These are phyloP conservation scores for Morus bassanus DNA, from an alignment of 2,797 vertebrate species.

Conservation along the genomic window DNA sequence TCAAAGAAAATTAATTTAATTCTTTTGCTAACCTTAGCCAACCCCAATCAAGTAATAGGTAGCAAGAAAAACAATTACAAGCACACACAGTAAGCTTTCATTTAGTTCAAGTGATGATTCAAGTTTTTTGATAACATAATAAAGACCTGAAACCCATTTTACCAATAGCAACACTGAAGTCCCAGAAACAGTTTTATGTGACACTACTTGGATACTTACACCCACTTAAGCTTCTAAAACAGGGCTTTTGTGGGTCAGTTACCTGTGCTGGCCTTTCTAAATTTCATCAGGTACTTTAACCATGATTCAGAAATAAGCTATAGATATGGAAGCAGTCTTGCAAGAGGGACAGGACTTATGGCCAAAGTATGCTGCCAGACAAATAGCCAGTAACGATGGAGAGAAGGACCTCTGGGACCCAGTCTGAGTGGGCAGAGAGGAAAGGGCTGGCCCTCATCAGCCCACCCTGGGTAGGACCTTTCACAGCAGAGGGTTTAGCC, in stretches of 20 bases:
- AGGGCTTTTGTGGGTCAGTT: not conserved
- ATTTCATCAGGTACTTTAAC: not conserved
- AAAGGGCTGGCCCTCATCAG: not conserved
- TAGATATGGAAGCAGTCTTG: not conserved
- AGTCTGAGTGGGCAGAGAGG: not conserved
- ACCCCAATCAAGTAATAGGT: constrained; percentile 65
- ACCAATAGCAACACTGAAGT: not conserved
- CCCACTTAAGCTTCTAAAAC: not conserved
- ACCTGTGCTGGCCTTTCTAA: not conserved
- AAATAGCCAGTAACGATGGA: accelerated
- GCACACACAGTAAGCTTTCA: constrained; percentile 39
- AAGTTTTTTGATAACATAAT: constrained; percentile 25
- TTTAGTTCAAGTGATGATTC: constrained; percentile 49
- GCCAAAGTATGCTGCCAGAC: not conserved
- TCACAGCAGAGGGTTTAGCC: not conserved
- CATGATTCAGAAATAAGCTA: not conserved
- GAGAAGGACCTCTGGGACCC: not conserved
- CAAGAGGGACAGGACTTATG: not conserved
- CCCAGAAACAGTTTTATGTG: not conserved
- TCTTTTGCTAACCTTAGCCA: constrained; percentile 64
- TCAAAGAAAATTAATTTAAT: constrained; percentile 74
- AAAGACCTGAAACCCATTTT: constrained; percentile 15
- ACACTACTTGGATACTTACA: not conserved
- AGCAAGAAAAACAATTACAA: constrained; percentile 60
- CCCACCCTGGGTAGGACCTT: not conserved